These are phyloP conservation scores for Egretta garzetta DNA, from an alignment of 2,113 vertebrate genomes.

Conservation along the genomic window DNA sequence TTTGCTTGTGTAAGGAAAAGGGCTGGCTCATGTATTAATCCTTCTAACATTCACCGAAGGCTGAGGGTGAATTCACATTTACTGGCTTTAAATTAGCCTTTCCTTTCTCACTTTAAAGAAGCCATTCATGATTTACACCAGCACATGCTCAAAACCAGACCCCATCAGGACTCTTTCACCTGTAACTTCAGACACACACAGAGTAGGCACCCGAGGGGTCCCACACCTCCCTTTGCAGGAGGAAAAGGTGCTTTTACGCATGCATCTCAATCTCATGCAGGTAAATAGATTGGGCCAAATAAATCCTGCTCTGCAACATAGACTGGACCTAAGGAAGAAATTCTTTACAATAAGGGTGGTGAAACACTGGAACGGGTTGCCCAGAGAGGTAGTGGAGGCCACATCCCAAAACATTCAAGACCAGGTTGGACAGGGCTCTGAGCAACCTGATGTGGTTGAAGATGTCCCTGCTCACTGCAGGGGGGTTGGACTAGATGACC, in stretches of 20 bases:
- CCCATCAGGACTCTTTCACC: not conserved
- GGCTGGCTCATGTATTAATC: not conserved
- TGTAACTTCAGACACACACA: not conserved
- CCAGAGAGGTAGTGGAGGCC: too few relatives aligned
- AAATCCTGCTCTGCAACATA: not conserved
- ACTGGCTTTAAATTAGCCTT: slow-evolving; percentile 29
- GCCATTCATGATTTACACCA: not conserved
- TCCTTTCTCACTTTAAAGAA: not conserved
- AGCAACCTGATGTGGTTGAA: too few relatives aligned
- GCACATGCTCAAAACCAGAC: not conserved
- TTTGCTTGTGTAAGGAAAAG: not conserved
- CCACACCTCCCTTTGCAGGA: not conserved
- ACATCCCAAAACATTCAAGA: too few relatives aligned
- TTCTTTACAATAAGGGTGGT: too few relatives aligned
- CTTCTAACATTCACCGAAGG: not conserved
- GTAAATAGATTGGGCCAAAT: not conserved
- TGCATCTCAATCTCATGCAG: not conserved
- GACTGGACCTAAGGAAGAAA: too few relatives aligned
- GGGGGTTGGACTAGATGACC: too few relatives aligned
- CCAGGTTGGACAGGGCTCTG: too few relatives aligned
- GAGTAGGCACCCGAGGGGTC: not conserved
- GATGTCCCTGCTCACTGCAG: too few relatives aligned
- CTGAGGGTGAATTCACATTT: not conserved
- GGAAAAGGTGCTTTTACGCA: not conserved
- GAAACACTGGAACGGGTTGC: too few relatives aligned